Percentiles rank a stretch among this genome's conserved stretches.
Conservation (phyloP, 2,888 invertebrate species). For the Suillia variegata region DNA sequence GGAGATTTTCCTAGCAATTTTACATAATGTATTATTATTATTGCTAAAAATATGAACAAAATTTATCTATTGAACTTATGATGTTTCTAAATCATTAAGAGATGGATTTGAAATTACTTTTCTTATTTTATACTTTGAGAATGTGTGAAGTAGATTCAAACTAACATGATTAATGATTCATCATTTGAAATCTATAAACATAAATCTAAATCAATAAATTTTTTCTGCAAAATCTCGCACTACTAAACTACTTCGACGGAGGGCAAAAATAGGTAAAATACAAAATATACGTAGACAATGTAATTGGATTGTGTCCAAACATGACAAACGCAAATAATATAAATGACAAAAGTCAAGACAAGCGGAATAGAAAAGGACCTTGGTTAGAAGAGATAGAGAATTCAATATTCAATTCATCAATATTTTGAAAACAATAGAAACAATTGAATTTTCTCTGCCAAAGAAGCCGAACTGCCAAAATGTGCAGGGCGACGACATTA, state of each 20-base stretch:
- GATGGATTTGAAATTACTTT: too few species aligned
- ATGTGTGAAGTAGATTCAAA: too few species aligned
- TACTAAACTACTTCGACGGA: conserved; percentile 37
- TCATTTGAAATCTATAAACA: conserved; percentile 47
- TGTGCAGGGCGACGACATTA: too few species aligned
- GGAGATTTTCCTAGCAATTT: too few species aligned
- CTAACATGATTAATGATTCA: conserved; percentile 46
- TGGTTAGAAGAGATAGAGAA: neutral
- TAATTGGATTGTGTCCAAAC: conserved; percentile 13
- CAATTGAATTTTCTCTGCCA: neutral
- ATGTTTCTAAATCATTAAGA: too few species aligned
- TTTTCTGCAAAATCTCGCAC: conserved; percentile 25
- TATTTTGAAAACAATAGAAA: conserved; percentile 1
- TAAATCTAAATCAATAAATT: conserved; percentile 34
- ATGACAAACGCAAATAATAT: conserved; percentile 35
- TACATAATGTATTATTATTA: too few species aligned
- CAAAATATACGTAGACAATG: conserved; percentile 21
- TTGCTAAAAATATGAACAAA: too few species aligned
- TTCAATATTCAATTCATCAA: too few species aligned
- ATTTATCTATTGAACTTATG: too few species aligned
- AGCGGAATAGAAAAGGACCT: conserved; percentile 17
- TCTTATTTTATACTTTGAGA: too few species aligned
- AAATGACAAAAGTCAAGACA: conserved; percentile 35
- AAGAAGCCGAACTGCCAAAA: too few species aligned
- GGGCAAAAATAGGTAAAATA: conserved; percentile 24